Evolutionary conservation across 2,888 invertebrate species (phyloP).

Genomic region (Drosophila eohydei): DNA sequence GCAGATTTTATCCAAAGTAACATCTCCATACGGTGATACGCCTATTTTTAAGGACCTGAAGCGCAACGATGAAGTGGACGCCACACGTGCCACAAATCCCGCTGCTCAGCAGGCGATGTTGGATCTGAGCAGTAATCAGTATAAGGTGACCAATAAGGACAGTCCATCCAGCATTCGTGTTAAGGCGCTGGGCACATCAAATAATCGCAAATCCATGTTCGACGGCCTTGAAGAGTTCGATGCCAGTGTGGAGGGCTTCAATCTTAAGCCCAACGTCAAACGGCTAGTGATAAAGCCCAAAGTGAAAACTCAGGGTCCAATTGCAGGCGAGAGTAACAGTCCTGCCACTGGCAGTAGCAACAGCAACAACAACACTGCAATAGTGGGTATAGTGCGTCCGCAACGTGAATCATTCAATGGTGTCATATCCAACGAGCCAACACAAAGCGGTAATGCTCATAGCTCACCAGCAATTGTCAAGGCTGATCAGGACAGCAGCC

Average conservation of each 20-base stretch:
- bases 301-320: constrained; percentile 17
- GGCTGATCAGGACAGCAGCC: constrained; percentile 53
- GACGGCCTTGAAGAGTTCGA: constrained; percentile 94
- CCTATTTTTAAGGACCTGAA: constrained; percentile 92
- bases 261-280: constrained; percentile 88
- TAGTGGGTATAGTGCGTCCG: constrained; percentile 17
- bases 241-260: constrained; percentile 87
- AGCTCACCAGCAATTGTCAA: constrained; percentile 8
- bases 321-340: background rate
- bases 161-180: constrained; percentile 86
- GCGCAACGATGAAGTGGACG: constrained; percentile 86
- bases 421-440: constrained; percentile 55
- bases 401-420: constrained; percentile 63
- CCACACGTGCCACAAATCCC: constrained; percentile 90
- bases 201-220: constrained; percentile 89
- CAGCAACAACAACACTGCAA: constrained; percentile 5
- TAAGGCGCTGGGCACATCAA: constrained; percentile 80
- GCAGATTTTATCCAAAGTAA: constrained; percentile 90
- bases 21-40: constrained; percentile 94
- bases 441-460: background rate
- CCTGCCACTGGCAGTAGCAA: constrained; percentile 1
- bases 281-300: constrained; percentile 90
- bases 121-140: constrained; percentile 85
- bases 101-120: constrained; percentile 89
- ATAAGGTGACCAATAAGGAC: constrained; percentile 87